These are phyloP conservation scores for Hypocryptadius cinnamomeus DNA, from an alignment of 2,113 vertebrate species.

Conservation along the genomic window DNA sequence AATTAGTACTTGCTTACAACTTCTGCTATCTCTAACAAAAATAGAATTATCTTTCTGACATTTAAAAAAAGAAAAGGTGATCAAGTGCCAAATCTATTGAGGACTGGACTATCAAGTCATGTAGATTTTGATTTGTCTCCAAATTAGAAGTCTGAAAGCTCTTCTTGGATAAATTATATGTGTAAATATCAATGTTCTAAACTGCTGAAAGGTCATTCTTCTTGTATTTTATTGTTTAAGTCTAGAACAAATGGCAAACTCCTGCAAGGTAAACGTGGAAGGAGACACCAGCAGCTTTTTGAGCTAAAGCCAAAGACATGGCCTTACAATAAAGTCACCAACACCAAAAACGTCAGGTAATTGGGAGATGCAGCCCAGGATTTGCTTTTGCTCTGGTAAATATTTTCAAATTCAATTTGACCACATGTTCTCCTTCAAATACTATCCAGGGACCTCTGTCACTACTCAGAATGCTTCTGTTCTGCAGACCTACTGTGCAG, in stretches of 20 bases:
- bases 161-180: background rate
- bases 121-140: background rate
- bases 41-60: background rate
- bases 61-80: background rate
- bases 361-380: background rate
- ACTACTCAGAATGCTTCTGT: background rate
- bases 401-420: background rate
- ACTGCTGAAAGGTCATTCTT: background rate
- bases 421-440: background rate
- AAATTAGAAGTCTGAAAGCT: background rate
- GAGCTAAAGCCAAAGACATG: background rate
- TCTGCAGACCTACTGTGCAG: background rate
- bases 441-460: background rate
- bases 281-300: background rate
- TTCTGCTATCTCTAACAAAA: background rate
- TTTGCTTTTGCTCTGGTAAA: background rate
- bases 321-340: background rate
- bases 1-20: background rate
- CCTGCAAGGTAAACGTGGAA: background rate
- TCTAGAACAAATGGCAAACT: constrained; percentile 4
- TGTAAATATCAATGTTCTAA: background rate
- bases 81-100: background rate
- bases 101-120: background rate
- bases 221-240: background rate
- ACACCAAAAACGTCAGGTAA: background rate